These are phyloP conservation scores for Mesoclemmys tuberculata DNA, from an alignment of 2,113 vertebrate species.

Conservation along the genomic window DNA sequence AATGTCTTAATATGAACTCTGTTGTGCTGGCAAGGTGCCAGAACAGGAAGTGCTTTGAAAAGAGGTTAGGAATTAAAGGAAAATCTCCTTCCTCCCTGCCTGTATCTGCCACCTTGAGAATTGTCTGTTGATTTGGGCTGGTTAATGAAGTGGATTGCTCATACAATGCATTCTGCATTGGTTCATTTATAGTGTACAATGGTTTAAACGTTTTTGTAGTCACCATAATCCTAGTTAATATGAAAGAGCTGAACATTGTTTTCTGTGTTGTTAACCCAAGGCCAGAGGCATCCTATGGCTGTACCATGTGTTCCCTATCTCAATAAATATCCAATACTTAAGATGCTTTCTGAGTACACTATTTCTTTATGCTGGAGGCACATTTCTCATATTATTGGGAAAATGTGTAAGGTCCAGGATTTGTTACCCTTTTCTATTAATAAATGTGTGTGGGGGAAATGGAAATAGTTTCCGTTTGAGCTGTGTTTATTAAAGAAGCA, in stretches of 20 bases:
- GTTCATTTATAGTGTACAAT: not conserved
- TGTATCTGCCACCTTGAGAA: not conserved
- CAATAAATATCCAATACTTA: not conserved
- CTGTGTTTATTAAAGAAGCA: conserved; percentile 12
- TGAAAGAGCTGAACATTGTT: not conserved
- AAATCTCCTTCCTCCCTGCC: not conserved
- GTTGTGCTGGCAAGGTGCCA: not conserved
- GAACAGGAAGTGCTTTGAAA: not conserved
- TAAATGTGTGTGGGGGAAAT: not conserved
- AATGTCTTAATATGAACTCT: conserved; percentile 5
- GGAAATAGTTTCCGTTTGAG: conserved; percentile 29
- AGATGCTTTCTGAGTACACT: not conserved
- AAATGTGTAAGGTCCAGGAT: not conserved
- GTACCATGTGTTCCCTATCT: conserved; percentile 11
- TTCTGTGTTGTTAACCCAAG: conserved; percentile 11
- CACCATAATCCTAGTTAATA: not conserved
- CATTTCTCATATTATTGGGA: not conserved
- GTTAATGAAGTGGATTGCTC: not conserved
- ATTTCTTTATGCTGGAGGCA: not conserved
- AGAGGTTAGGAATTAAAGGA: not conserved
- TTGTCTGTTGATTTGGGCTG: not conserved
- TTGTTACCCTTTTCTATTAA: not conserved
- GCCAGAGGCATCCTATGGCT: conserved; percentile 9
- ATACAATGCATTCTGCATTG: not conserved
- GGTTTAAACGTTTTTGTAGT: not conserved